A percentile compares a stretch with the other conserved stretches of the same genome.
Conservation (phyloP, 2,113 vertebrate species). For the Neotoma lepida region DNA sequence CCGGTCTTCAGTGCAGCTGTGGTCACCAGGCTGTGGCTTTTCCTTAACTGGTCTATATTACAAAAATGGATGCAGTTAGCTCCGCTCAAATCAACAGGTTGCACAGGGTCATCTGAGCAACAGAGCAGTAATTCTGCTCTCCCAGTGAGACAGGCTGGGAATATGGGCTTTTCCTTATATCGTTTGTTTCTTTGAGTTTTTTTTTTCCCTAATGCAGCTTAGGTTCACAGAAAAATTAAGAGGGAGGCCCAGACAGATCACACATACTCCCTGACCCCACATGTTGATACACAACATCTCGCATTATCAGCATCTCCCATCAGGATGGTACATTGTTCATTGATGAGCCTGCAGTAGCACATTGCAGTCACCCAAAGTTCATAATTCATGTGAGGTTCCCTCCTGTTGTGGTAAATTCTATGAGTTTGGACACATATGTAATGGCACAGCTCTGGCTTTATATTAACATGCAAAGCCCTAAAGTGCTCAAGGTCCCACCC, state of each 20-base stretch:
- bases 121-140: not conserved
- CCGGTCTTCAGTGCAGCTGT: not conserved
- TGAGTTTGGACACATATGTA: not conserved
- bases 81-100: not conserved
- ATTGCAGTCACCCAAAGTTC: not conserved
- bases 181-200: not conserved
- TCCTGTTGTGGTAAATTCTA: not conserved
- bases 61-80: not conserved
- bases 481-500: not conserved
- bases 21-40: not conserved
- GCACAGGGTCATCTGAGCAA: not conserved
- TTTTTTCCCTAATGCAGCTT: not conserved
- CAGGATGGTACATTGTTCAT: not conserved
- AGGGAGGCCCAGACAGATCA: not conserved
- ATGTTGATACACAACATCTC: too few species aligned
- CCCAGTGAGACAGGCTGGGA: not conserved
- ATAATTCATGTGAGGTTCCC: not conserved
- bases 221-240: not conserved
- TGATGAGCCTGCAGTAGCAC: not conserved
- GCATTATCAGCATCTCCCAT: not conserved
- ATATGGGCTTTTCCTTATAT: not conserved
- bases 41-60: not conserved
- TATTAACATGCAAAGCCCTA: not conserved
- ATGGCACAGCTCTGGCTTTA: too few species aligned
- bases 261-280: not conserved